A percentile compares a stretch with the other conserved stretches of the same genome.
Evolutionary conservation across 64 coral and sea anemone species (phyloP).

Genomic region (Hydrozoanthus tunicans): DNA sequence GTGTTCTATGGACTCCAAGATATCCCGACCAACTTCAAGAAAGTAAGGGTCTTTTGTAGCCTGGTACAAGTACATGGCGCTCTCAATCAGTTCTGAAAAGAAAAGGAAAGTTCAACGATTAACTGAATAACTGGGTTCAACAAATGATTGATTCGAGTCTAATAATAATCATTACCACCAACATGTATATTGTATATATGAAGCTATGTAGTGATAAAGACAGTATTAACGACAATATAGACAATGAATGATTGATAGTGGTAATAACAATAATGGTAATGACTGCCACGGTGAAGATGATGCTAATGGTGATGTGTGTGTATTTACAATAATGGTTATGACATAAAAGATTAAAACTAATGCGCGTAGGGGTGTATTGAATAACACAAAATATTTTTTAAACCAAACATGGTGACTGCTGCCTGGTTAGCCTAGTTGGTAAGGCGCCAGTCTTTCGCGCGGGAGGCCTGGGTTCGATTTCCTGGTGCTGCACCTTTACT

Average conservation of each 20-base stretch:
- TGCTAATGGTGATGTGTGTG: background rate
- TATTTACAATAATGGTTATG: background rate
- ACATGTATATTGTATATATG: background rate
- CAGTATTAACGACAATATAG: background rate
- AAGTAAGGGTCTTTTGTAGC: constrained; percentile 94
- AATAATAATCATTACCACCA: too few relatives aligned
- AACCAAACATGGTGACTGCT: too few relatives aligned
- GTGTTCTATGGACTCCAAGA: constrained; percentile 94
- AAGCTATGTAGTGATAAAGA: background rate
- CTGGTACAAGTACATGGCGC: constrained; percentile 96
- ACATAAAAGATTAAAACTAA: background rate
- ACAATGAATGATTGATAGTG: background rate
- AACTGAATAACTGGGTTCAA: background rate
- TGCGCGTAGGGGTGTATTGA: too few relatives aligned
- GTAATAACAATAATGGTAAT: background rate
- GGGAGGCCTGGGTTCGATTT: too few relatives aligned
- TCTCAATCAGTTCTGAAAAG: constrained; percentile 92
- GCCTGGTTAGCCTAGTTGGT: too few relatives aligned
- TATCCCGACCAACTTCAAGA: constrained; percentile 93
- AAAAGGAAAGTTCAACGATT: background rate
- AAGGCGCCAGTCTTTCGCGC: too few relatives aligned
- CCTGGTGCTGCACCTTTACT: too few relatives aligned
- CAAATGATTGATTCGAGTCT: background rate
- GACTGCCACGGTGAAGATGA: background rate
- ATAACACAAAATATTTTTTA: too few relatives aligned